Conservation (phyloP, 2,113 vertebrate genomes). For the Lamprologus tigripictilis region DNA sequence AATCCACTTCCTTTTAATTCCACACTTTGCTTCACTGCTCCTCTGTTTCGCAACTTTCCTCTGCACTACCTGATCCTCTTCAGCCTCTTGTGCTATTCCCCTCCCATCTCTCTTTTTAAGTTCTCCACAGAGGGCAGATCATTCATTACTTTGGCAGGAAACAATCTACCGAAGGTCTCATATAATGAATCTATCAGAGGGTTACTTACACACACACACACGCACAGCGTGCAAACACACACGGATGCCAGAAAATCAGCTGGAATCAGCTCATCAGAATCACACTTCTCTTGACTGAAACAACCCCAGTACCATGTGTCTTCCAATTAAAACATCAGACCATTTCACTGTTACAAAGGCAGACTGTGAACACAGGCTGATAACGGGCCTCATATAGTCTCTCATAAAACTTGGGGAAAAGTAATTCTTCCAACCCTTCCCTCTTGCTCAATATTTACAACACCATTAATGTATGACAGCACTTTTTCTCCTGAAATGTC, state of each 20-base stretch:
- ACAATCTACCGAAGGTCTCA: conserved; percentile 5
- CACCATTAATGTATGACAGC: conserved; percentile 32
- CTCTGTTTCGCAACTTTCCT: neutral
- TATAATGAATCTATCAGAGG: conserved; percentile 2
- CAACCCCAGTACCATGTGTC: neutral
- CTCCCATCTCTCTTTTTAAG: neutral
- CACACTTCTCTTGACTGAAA: neutral
- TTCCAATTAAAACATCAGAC: neutral
- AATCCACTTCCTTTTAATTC: neutral
- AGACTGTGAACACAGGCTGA: neutral
- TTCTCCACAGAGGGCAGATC: neutral
- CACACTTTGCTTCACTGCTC: neutral
- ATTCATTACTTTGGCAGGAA: conserved; percentile 20
- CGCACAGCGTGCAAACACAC: neutral
- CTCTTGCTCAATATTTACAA: conserved; percentile 29
- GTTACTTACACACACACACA: neutral
- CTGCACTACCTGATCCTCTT: neutral
- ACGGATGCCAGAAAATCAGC: neutral
- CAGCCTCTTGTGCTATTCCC: neutral
- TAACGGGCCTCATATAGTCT: neutral
- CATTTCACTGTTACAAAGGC: neutral
- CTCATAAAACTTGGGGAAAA: conserved; percentile 15
- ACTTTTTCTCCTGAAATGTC: conserved; percentile 31
- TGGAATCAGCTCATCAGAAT: conserved; percentile 14
- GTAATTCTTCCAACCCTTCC: neutral